Evolutionary conservation across 2,888 invertebrate species (phyloP).

Genomic region (Cremastinae sp.): DNA sequence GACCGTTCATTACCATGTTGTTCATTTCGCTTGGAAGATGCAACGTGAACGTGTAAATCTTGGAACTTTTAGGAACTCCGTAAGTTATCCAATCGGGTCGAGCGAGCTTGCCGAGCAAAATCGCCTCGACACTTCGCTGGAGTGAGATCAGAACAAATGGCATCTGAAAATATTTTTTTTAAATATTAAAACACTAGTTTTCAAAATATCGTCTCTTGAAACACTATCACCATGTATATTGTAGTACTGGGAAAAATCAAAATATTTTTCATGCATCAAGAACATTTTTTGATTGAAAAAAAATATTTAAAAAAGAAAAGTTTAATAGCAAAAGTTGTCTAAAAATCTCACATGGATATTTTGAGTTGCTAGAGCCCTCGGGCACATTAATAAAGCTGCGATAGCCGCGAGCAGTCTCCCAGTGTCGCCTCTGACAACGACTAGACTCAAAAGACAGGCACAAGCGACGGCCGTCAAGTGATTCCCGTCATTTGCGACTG

Average conservation of each 20-base stretch:
- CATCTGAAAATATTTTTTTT: constrained; percentile 82
- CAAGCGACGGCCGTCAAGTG: constrained; percentile 93
- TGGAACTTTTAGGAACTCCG: constrained; percentile 90
- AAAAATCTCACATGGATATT: constrained; percentile 85
- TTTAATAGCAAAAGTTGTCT: constrained; percentile 16
- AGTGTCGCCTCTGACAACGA: constrained; percentile 95
- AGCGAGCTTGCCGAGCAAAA: constrained; percentile 90
- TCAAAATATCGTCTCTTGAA: too few relatives aligned
- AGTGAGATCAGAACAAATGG: constrained; percentile 92
- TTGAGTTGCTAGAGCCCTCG: constrained; percentile 88
- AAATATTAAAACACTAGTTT: too few relatives aligned
- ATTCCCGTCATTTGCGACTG: constrained; percentile 84
- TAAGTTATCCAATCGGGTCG: constrained; percentile 94
- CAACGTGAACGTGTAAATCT: constrained; percentile 86
- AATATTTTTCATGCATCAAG: too few relatives aligned
- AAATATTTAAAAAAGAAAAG: constrained; percentile 29
- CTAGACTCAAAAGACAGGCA: constrained; percentile 94
- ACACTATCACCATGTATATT: too few relatives aligned
- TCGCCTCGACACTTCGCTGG: constrained; percentile 94
- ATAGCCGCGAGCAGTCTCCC: constrained; percentile 93
- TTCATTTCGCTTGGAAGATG: constrained; percentile 81
- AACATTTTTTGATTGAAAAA: too few relatives aligned
- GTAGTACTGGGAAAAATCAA: too few relatives aligned
- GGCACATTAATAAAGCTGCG: constrained; percentile 93
- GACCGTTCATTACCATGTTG: constrained; percentile 80